Percentiles rank a stretch among this genome's conserved stretches.
These are phyloP conservation scores for Peromyscus leucopus DNA, from an alignment of 2,113 vertebrate genomes.

Conservation along the genomic window DNA sequence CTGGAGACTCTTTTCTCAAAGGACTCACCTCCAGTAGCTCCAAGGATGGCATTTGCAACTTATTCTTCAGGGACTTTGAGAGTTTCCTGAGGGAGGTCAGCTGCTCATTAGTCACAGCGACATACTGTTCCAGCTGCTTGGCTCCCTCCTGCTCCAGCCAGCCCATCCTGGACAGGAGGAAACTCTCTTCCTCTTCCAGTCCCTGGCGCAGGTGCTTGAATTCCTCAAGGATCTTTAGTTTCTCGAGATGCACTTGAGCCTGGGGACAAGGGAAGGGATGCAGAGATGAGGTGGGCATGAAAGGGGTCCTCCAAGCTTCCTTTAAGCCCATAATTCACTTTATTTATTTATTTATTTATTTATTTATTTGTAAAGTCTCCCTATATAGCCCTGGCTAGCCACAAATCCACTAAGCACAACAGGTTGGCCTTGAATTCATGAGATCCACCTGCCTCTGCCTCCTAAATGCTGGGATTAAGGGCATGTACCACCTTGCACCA, in stretches of 20 bases:
- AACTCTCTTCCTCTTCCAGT: constrained; percentile 36
- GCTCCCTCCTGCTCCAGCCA: neutral
- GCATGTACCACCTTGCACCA: neutral
- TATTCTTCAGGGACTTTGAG: constrained; percentile 31
- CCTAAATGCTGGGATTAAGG: neutral
- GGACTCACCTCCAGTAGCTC: constrained; percentile 72
- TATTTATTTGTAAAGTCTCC: neutral
- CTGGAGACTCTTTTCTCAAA: neutral
- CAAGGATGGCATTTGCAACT: neutral
- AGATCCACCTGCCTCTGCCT: neutral
- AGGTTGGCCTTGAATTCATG: neutral
- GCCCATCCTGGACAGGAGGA: neutral
- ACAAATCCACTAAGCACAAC: neutral
- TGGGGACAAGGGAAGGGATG: neutral
- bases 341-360: neutral
- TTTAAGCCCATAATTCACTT: neutral
- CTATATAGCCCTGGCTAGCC: no score
- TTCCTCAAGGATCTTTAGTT: neutral
- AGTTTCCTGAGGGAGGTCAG: rapidly evolving
- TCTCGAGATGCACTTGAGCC: neutral
- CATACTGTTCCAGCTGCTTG: neutral
- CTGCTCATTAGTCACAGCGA: rapidly evolving
- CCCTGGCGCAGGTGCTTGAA: neutral
- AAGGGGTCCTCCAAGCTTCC: neutral
- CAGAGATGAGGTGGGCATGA: neutral